These are phyloP conservation scores for Barnardius zonarius DNA, from an alignment of 2,113 vertebrate genomes.

Conservation along the genomic window DNA sequence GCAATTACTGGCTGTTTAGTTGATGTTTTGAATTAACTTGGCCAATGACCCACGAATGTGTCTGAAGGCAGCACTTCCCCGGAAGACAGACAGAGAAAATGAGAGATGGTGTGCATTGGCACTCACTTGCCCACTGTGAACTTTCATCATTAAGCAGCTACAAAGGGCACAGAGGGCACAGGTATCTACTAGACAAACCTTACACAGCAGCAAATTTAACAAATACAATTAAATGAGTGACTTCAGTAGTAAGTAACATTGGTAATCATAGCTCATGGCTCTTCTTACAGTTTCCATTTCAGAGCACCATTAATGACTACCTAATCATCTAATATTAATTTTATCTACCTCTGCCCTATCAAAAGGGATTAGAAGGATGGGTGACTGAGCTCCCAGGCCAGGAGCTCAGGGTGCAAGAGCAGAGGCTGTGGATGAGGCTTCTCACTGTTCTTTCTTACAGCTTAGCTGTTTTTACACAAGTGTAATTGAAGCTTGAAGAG, in stretches of 20 bases:
- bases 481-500: background rate
- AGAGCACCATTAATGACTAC: background rate
- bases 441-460: background rate
- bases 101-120: background rate
- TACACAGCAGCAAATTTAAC: background rate
- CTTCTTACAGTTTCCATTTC: constrained; percentile 34
- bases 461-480: background rate
- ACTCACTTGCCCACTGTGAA: background rate
- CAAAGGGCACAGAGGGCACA: background rate
- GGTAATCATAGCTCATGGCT: background rate
- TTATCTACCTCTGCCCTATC: background rate
- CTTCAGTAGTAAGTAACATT: background rate
- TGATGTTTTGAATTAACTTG: background rate
- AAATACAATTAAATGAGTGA: background rate
- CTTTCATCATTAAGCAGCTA: background rate
- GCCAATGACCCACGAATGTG: background rate
- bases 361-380: background rate
- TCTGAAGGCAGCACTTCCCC: background rate
- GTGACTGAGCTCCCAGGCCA: too few relatives aligned
- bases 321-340: background rate
- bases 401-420: background rate
- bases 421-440: background rate
- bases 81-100: background rate
- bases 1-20: background rate
- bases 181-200: background rate